Evolutionary conservation across 2,888 invertebrate genomes (phyloP).

Genomic region (Agrotis segetum): DNA sequence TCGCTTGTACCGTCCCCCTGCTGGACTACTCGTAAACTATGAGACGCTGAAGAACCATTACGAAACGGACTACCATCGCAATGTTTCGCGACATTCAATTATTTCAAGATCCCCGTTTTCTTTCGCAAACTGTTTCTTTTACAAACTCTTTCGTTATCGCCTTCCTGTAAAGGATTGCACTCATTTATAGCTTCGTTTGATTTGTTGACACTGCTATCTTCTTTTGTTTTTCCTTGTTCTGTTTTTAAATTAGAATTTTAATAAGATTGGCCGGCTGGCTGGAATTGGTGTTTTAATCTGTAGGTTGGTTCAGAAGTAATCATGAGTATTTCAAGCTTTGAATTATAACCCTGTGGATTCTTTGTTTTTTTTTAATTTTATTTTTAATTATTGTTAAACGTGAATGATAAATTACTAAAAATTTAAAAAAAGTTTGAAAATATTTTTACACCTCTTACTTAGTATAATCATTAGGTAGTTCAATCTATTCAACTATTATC

Average conservation of each 20-base stretch:
- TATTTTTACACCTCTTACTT: background rate
- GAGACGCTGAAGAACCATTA: background rate
- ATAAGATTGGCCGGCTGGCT: conserved; percentile 30
- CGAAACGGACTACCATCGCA: conserved; percentile 19
- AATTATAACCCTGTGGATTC: too few relatives aligned
- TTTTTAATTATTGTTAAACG: too few relatives aligned
- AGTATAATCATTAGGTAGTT: background rate
- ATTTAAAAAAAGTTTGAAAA: too few relatives aligned
- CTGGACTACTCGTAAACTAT: too few relatives aligned
- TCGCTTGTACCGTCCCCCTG: too few relatives aligned
- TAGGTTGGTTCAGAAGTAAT: background rate
- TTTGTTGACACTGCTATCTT: conserved; percentile 38
- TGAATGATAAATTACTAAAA: too few relatives aligned
- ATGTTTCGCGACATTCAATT: conserved; percentile 46
- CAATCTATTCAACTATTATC: background rate
- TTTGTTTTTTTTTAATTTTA: too few relatives aligned
- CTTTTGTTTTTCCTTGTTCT: conserved; percentile 25
- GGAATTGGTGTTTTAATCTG: conserved; percentile 7
- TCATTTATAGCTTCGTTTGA: conserved; percentile 47
- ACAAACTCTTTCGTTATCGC: conserved; percentile 53
- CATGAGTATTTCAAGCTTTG: background rate
- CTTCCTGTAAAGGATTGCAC: conserved; percentile 42
- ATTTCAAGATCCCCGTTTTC: conserved; percentile 45
- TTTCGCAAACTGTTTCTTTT: conserved; percentile 31
- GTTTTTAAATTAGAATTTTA: conserved; percentile 46